Conservation (phyloP, 1,140 invertebrate species). For the Pinna nobilis region DNA sequence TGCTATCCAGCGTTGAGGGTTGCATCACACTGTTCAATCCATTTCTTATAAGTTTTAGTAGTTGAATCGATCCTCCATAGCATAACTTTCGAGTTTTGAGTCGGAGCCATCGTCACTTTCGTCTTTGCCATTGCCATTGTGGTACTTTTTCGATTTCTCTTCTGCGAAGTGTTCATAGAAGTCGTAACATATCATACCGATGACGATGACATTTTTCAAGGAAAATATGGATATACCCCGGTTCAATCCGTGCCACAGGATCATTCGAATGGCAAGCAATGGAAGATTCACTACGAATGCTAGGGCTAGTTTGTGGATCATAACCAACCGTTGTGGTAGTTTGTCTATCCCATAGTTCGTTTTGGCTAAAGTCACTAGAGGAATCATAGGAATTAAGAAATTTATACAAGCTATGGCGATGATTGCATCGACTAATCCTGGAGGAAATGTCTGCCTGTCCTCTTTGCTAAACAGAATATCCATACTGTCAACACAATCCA, state of each 20-base stretch:
- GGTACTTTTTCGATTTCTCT: neutral
- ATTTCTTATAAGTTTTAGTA: too few relatives aligned
- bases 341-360: slow-evolving; percentile 64
- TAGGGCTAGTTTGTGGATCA: slow-evolving; percentile 75
- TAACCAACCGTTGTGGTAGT: slow-evolving; percentile 59
- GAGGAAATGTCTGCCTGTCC: slow-evolving; percentile 64
- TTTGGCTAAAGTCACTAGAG: slow-evolving; percentile 77
- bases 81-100: neutral
- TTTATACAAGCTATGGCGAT: slow-evolving; percentile 77
- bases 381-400: slow-evolving; percentile 78
- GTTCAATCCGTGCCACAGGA: slow-evolving; percentile 76
- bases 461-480: slow-evolving; percentile 71
- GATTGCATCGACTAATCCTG: slow-evolving; percentile 74
- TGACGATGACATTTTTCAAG: slow-evolving; percentile 79
- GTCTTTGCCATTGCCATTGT: neutral
- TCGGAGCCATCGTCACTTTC: neutral
- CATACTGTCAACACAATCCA: slow-evolving; percentile 77
- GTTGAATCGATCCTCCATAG: slow-evolving; percentile 30
- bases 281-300: slow-evolving; percentile 77
- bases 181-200: slow-evolving; percentile 57
- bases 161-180: slow-evolving; percentile 50
- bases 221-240: slow-evolving; percentile 78
- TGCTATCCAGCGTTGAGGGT: too few relatives aligned
- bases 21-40: too few relatives aligned
- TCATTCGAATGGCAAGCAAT: slow-evolving; percentile 77